Evolutionary conservation across 2,888 invertebrate species (phyloP).

Genomic region (Mesorhabditis spiculigera): DNA sequence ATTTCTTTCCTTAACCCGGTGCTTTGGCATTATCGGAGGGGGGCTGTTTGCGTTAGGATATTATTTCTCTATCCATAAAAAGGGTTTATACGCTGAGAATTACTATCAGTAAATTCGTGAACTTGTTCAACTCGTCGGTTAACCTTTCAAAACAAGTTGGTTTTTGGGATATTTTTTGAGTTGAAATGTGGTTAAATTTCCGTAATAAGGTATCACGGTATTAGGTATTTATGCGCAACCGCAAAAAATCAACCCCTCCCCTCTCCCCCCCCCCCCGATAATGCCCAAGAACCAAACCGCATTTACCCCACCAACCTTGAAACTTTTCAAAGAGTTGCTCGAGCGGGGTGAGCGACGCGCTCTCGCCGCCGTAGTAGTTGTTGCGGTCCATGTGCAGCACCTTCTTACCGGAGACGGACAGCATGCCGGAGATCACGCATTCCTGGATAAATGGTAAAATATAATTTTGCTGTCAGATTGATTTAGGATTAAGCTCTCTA

Average conservation of each 20-base stretch:
- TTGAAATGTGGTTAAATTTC: no score
- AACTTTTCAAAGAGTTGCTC: slow-evolving; percentile 68
- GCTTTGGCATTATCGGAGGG: no score
- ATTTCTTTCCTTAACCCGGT: no score
- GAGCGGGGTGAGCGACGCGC: slow-evolving; percentile 96
- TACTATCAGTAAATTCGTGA: no score
- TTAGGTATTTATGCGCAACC: background rate
- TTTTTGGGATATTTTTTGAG: no score
- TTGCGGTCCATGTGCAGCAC: slow-evolving; percentile 99
- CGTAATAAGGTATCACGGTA: background rate
- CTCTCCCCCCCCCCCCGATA: no score
- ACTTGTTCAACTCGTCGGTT: no score
- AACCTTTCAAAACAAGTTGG: no score
- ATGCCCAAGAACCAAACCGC: background rate
- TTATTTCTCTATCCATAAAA: no score
- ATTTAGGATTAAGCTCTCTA: no score
- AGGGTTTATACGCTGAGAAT: no score
- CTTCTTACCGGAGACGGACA: slow-evolving; percentile 97
- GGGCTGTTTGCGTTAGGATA: no score
- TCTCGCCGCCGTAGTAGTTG: slow-evolving; percentile 99
- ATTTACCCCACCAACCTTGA: slow-evolving; percentile 27
- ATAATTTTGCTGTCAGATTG: background rate
- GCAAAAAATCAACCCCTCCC: background rate
- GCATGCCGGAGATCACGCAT: slow-evolving; percentile 98
- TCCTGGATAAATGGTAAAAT: slow-evolving; percentile 67